Evolutionary conservation across 1,140 invertebrate genomes (phyloP).

Genomic region (Heliconius hermathena): DNA sequence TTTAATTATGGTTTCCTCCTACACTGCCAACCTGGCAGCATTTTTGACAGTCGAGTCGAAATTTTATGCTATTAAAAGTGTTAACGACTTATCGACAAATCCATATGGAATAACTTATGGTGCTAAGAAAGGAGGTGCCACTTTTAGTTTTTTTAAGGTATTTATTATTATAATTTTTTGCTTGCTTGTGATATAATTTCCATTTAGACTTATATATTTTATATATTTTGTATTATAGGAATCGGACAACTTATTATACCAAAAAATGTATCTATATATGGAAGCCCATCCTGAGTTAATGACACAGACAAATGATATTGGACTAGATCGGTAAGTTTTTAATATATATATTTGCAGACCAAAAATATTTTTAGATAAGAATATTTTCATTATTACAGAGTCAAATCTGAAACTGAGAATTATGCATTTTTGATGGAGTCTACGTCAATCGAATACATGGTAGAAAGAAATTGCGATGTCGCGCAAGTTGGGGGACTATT

Average conservation of each 20-base stretch:
- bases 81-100: constrained; percentile 90
- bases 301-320: constrained; percentile 87
- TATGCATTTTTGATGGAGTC: constrained; percentile 95
- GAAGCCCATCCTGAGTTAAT: constrained; percentile 85
- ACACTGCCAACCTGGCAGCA: constrained; percentile 98
- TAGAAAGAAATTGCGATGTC: constrained; percentile 88
- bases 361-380: too few species aligned
- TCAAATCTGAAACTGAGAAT: constrained; percentile 83
- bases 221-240: constrained; percentile 65
- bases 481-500: constrained; percentile 88
- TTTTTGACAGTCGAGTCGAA: constrained; percentile 96
- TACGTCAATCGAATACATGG: constrained; percentile 88
- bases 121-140: constrained; percentile 90
- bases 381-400: constrained; percentile 54
- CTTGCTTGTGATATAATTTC: background rate
- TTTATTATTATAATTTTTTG: background rate
- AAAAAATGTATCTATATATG: constrained; percentile 92
- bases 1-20: constrained; percentile 97
- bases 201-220: background rate
- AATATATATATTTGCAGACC: background rate
- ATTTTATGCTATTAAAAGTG: constrained; percentile 91
- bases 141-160: constrained; percentile 93
- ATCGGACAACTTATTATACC: constrained; percentile 87
- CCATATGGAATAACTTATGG: constrained; percentile 92
- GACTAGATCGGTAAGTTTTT: constrained; percentile 83